A percentile compares a stretch with the other conserved stretches of the same genome.
phyloP scores from a whole-genome alignment of 2,888 invertebrate genomes.

The Bombylius major region DNA sequence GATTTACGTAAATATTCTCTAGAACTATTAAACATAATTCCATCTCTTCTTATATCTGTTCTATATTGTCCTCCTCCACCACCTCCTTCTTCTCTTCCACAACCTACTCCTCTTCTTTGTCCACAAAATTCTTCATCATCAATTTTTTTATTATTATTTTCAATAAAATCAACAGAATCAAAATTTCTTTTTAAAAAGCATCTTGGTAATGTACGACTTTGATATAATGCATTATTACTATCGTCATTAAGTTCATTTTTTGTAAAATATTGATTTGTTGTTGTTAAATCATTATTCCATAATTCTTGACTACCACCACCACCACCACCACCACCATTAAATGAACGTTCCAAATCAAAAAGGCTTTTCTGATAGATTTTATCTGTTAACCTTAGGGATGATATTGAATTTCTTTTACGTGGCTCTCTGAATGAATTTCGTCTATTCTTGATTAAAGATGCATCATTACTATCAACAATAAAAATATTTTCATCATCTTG shows the following conservation, averaged over 20 bases:
- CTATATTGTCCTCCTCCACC: background rate
- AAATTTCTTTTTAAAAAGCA: conserved; percentile 28
- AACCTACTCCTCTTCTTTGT: background rate
- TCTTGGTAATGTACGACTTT: conserved; percentile 33
- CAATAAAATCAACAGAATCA: conserved; percentile 21
- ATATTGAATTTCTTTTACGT: conserved; percentile 28
- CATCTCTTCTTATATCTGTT: background rate
- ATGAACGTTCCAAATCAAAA: conserved; percentile 19
- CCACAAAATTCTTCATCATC: background rate
- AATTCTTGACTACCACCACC: background rate
- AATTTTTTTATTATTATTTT: background rate
- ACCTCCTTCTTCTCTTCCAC: background rate
- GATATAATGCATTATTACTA: conserved; percentile 17
- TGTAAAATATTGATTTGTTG: background rate
- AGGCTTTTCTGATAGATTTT: conserved; percentile 22
- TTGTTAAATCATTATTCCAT: conserved; percentile 1
- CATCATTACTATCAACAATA: conserved; percentile 18
- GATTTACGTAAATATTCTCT: conserved; percentile 19
- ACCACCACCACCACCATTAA: background rate
- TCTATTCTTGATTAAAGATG: conserved; percentile 13
- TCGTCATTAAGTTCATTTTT: conserved; percentile 16
- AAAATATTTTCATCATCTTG: conserved; percentile 26
- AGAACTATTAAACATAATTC: background rate
- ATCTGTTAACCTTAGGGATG: conserved; percentile 24
- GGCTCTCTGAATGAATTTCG: conserved; percentile 28